Conservation (phyloP, 1,140 invertebrate species). For the Lordiphosa stackelbergi region DNA sequence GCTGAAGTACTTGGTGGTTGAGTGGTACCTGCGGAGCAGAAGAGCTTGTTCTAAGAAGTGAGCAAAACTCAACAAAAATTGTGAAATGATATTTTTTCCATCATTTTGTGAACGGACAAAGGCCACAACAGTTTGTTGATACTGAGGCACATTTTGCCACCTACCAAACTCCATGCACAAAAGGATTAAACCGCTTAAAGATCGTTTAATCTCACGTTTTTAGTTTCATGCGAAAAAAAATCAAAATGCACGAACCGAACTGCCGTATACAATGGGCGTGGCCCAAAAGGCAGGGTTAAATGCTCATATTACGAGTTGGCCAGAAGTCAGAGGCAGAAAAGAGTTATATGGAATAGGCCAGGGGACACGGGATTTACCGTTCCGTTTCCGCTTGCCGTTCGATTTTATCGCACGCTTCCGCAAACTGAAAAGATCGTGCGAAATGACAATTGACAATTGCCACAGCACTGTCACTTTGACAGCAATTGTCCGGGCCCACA, state of each 20-base stretch:
- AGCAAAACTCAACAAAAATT: constrained; percentile 28
- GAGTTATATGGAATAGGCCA: constrained; percentile 55
- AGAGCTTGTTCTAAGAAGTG: background rate
- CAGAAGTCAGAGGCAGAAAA: constrained; percentile 55
- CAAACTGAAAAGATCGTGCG: constrained; percentile 45
- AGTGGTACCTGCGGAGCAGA: no score
- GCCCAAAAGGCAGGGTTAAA: constrained; percentile 53
- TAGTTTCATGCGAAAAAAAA: constrained; percentile 56
- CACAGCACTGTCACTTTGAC: constrained; percentile 55
- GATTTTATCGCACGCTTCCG: constrained; percentile 45
- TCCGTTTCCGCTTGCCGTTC: constrained; percentile 22
- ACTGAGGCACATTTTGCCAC: constrained; percentile 42
- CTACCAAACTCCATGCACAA: constrained; percentile 60
- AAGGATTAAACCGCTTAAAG: constrained; percentile 71
- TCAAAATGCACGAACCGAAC: constrained; percentile 3
- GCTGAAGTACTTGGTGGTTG: background rate
- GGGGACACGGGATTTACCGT: constrained; percentile 19
- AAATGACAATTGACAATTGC: constrained; percentile 63
- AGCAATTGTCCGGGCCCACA: constrained; percentile 19
- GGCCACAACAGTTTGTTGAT: constrained; percentile 28
- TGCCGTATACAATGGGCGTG: constrained; percentile 41
- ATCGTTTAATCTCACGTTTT: constrained; percentile 67
- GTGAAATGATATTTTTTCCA: constrained; percentile 31
- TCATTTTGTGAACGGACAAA: constrained; percentile 25
- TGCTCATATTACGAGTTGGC: constrained; percentile 67